Percentiles rank a stretch among this genome's conserved stretches.
phyloP scores from a whole-genome alignment of 1,140 invertebrate species.

The Papilio polyxenes region DNA sequence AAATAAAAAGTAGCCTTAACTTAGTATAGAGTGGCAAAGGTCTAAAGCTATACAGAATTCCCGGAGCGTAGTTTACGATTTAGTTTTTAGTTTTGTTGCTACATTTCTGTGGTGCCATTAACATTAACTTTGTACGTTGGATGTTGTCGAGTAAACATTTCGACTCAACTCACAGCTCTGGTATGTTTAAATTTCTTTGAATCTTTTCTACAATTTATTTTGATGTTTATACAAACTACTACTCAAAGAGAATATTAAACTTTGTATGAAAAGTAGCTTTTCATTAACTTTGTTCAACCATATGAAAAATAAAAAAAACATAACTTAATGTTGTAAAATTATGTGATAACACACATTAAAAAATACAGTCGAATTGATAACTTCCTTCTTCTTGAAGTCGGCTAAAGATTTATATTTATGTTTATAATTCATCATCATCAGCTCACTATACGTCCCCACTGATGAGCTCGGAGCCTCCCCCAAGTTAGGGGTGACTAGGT shows the following conservation, averaged over 20 bases:
- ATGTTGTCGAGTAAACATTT: constrained; percentile 3
- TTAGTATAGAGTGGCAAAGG: not conserved
- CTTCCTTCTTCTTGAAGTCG: too few relatives aligned
- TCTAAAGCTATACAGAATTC: not conserved
- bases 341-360: too few relatives aligned
- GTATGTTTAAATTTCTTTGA: constrained; percentile 24
- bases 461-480: too few relatives aligned
- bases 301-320: not conserved
- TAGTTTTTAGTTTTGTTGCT: constrained; percentile 19
- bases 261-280: constrained; percentile 3
- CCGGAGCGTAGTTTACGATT: constrained; percentile 3
- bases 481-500: too few relatives aligned
- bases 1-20: not conserved
- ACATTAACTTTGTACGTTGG: constrained; percentile 7
- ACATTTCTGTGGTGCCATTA: not conserved
- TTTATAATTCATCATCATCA: too few relatives aligned
- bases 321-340: too few relatives aligned
- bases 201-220: constrained; percentile 22
- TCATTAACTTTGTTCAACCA: constrained; percentile 10
- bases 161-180: not conserved
- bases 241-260: constrained; percentile 11
- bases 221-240: constrained; percentile 18
- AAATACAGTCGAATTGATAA: too few relatives aligned
- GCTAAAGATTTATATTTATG: too few relatives aligned
- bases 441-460: too few relatives aligned